These are phyloP conservation scores for Pseudochirops corinnae DNA, from an alignment of 2,797 vertebrate species.

Conservation along the genomic window DNA sequence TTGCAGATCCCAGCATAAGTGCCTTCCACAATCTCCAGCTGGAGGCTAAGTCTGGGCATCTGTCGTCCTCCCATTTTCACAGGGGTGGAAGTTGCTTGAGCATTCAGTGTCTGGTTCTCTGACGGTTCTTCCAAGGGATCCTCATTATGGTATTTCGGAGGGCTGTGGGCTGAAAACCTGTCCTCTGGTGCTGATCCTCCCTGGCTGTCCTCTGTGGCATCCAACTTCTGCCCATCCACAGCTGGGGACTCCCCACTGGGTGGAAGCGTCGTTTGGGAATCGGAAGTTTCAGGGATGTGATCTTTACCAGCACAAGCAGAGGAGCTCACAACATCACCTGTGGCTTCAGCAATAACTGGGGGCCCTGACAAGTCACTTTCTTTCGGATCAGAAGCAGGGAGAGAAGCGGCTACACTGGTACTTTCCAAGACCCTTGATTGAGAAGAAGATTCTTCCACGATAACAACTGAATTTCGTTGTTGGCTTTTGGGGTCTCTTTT, in stretches of 20 bases:
- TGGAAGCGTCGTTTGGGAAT: constrained; percentile 79
- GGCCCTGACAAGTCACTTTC: constrained; percentile 3
- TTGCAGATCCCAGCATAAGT: constrained; percentile 88
- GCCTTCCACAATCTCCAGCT: constrained; percentile 88
- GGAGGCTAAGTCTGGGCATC: constrained; percentile 14
- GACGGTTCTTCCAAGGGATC: constrained; percentile 8
- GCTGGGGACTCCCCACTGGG: constrained; percentile 75
- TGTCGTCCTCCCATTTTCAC: constrained; percentile 81
- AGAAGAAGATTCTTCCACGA: background rate
- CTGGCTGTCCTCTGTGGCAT: background rate
- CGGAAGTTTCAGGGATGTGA: constrained; percentile 83
- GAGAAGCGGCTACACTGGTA: background rate
- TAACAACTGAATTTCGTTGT: background rate
- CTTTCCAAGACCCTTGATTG: background rate
- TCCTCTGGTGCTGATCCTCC: constrained; percentile 36
- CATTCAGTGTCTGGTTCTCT: constrained; percentile 58
- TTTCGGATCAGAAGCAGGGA: background rate
- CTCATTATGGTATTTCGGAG: background rate
- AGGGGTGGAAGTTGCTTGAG: constrained; percentile 92
- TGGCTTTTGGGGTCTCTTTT: background rate
- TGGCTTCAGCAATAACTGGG: background rate
- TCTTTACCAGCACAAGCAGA: constrained; percentile 79
- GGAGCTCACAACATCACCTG: constrained; percentile 12
- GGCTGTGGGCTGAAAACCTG: background rate
- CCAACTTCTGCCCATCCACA: constrained; percentile 52